Conservation (phyloP, 2,797 vertebrate species). For the Hemitrygon akajei region DNA sequence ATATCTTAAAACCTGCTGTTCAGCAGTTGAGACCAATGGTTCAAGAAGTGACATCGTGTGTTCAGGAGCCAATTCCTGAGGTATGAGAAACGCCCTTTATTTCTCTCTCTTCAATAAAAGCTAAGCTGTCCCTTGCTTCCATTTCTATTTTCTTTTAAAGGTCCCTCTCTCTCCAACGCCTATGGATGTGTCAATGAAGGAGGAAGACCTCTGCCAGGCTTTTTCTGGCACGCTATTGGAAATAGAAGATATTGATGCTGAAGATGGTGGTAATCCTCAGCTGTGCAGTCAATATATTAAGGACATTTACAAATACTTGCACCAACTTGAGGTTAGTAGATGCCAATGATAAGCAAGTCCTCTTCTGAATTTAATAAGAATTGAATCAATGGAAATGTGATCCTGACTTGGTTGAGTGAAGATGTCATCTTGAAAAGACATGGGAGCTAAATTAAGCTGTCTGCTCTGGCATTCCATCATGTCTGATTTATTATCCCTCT, state of each 20-base stretch:
- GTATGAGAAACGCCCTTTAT: background rate
- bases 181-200: constrained; percentile 63
- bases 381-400: no score
- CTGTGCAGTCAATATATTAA: constrained; percentile 84
- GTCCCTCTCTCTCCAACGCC: constrained; percentile 41
- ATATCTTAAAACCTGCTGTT: background rate
- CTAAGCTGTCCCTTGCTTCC: background rate
- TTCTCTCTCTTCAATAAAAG: background rate
- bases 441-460: no score
- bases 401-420: no score
- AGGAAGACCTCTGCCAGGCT: constrained; percentile 76
- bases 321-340: constrained; percentile 67
- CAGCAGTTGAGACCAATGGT: background rate
- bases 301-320: constrained; percentile 83
- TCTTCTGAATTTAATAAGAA: no score
- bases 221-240: constrained; percentile 73
- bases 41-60: background rate
- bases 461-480: no score
- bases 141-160: background rate
- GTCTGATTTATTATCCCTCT: no score
- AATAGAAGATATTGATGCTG: constrained; percentile 74
- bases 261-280: constrained; percentile 73
- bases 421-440: no score
- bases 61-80: background rate
- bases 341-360: no score